Base-by-base conservation (phyloP, 1,140 invertebrate genomes). In the Polypedilum pembai region DNA sequence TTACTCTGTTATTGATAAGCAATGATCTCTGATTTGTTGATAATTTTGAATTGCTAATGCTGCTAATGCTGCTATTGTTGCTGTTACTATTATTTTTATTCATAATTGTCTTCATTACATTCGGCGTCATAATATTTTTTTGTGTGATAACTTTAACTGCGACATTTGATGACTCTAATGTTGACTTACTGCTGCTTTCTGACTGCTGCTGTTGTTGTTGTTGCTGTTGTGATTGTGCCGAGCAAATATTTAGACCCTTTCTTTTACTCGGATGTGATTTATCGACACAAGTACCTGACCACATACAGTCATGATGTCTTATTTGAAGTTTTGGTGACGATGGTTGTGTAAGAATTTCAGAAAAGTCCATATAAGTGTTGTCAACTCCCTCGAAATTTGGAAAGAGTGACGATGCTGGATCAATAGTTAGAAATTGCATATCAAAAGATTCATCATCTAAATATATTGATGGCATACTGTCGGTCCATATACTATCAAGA, bases 241-340 rank as follows among this genome's bases (percentile, higher is more conserved):
- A 10, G 18, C 65, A 69, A 10, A 8, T 4, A 73, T 18, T 73
- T 18, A 77, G 78, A 33, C 73, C 76, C 40, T 78, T 76, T 24
- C 77, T 80, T 45, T 78, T 80, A 7, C 79, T 77, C 1, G 80
- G 79, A 73, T 86, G 84, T 73, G 86, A 84, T 74, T 84, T 84
- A 75, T 83, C 84, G 75, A 81, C 83, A 78, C 87, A 88, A 15
- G 85, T 81, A 0, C 87, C 88, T 0, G 87, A 86, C 88, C 88
- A 90, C 88, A 89, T 89, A 79, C 87, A 89, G 78, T 89, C 88
- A 82, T 89, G 86, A 76, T 86, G 85, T 17, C 84, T 77, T 7
- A 87, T 82, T 78, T 84, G 80, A 74, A 56, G 45, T 74, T 74
- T 74, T 69, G 65, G 65, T 8, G 65, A 69, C 3, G 65, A 69